phyloP scores from a whole-genome alignment of 2,888 invertebrate species.

The Rhodophaea formosa region DNA sequence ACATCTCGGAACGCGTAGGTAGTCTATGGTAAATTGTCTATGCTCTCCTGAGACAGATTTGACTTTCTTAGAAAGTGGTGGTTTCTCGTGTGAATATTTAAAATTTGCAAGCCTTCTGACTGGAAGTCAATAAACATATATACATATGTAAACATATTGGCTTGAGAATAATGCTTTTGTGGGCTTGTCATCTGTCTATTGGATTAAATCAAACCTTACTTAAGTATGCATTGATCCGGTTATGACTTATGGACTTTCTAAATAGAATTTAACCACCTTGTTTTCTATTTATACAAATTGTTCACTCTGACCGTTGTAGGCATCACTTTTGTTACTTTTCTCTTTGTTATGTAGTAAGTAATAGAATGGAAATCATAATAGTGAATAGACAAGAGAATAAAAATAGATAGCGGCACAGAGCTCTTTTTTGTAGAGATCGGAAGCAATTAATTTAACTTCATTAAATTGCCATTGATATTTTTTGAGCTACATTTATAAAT shows the following conservation, averaged over 20 bases:
- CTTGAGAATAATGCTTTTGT: constrained; percentile 1
- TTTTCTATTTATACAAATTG: no score
- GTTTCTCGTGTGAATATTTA: constrained; percentile 17
- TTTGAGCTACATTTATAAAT: no score
- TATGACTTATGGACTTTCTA: neutral
- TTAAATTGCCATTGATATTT: no score
- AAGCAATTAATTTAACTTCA: no score
- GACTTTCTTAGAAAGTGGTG: constrained; percentile 2
- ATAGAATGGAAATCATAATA: no score
- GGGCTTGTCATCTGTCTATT: constrained; percentile 6
- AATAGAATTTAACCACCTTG: neutral
- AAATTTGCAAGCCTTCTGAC: constrained; percentile 7
- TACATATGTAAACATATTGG: constrained; percentile 4
- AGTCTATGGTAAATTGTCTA: constrained; percentile 9
- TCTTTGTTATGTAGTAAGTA: no score
- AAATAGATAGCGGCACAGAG: no score
- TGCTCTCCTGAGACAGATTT: constrained; percentile 18
- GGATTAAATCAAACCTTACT: neutral
- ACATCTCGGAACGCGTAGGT: constrained; percentile 40
- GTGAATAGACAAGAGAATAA: no score
- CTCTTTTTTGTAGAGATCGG: no score
- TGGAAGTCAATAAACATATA: neutral
- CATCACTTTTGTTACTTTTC: no score
- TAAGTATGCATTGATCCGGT: neutral
- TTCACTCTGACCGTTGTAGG: no score